A percentile compares a stretch with the other conserved stretches of the same genome.
These are phyloP conservation scores for Carassius auratus DNA, from an alignment of 2,113 vertebrate species.

Conservation along the genomic window DNA sequence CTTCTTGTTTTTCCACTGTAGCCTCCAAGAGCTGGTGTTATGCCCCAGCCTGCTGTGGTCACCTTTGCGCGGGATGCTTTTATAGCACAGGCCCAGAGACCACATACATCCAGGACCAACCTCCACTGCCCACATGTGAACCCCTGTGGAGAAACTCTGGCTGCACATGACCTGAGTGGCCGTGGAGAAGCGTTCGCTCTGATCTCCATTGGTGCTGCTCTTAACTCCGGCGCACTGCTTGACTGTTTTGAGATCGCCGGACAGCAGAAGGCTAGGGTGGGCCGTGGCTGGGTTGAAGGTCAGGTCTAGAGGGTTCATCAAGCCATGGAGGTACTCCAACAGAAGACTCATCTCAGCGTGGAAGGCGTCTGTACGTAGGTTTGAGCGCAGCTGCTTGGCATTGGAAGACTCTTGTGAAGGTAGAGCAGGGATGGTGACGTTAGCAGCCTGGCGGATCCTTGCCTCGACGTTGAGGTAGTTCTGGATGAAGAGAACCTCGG, in stretches of 20 bases:
- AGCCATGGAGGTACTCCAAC: conserved; percentile 63
- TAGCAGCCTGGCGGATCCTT: conserved; percentile 56
- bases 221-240: conserved; percentile 57
- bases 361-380: conserved; percentile 68
- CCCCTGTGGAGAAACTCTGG: conserved; percentile 67
- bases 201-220: conserved; percentile 56
- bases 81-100: conserved; percentile 72
- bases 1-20: conserved; percentile 76
- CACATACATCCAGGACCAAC: conserved; percentile 67
- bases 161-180: conserved; percentile 68
- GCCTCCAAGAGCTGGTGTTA: conserved; percentile 72
- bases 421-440: conserved; percentile 29
- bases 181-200: conserved; percentile 65
- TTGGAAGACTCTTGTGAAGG: conserved; percentile 53
- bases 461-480: conserved; percentile 62
- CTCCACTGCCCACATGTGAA: conserved; percentile 74
- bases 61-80: conserved; percentile 67
- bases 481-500: conserved; percentile 67
- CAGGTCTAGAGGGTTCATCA: conserved; percentile 71
- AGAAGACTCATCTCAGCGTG: conserved; percentile 62
- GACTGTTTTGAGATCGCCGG: conserved; percentile 67
- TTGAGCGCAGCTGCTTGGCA: conserved; percentile 60
- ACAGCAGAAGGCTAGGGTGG: conserved; percentile 66
- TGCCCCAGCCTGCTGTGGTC: conserved; percentile 73
- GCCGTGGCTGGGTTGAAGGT: conserved; percentile 66